Evolutionary conservation across 2,888 invertebrate species (phyloP).

Genomic region (Stenolophus ochropezus): DNA sequence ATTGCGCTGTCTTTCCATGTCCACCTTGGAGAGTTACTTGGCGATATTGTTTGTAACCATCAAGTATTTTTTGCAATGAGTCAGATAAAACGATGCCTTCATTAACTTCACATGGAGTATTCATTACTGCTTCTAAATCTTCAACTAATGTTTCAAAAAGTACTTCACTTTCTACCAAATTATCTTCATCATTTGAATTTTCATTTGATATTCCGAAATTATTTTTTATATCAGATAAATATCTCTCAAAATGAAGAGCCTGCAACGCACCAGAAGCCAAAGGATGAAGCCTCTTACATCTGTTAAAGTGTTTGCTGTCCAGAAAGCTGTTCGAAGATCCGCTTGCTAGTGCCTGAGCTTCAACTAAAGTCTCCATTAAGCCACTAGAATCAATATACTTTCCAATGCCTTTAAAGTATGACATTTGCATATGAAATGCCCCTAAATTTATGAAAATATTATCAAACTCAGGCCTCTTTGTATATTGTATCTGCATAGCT

Average conservation of each 20-base stretch:
- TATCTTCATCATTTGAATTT: too few species aligned
- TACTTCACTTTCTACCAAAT: too few species aligned
- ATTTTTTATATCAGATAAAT: too few species aligned
- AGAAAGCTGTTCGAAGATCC: constrained; percentile 66
- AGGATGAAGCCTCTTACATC: constrained; percentile 65
- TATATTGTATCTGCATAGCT: constrained; percentile 62
- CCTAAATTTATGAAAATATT: constrained; percentile 66
- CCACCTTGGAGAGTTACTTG: too few species aligned
- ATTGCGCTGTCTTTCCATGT: too few species aligned
- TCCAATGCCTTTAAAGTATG: constrained; percentile 67
- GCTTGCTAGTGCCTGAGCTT: constrained; percentile 64
- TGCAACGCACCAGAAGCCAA: constrained; percentile 62
- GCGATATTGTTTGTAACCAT: too few species aligned
- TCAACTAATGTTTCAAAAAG: too few species aligned
- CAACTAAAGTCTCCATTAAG: constrained; percentile 64
- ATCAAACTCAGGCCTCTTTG: constrained; percentile 57
- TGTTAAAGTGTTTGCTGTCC: constrained; percentile 66
- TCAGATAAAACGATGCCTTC: too few species aligned
- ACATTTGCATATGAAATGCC: constrained; percentile 67
- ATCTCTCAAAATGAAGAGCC: constrained; percentile 63
- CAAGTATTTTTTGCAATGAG: too few species aligned
- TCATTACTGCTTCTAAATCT: too few species aligned
- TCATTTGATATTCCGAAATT: too few species aligned
- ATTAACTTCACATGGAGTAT: too few species aligned
- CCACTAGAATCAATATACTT: constrained; percentile 66